Base-by-base conservation (phyloP, 2,113 vertebrate species). In the Origma solitaria region DNA sequence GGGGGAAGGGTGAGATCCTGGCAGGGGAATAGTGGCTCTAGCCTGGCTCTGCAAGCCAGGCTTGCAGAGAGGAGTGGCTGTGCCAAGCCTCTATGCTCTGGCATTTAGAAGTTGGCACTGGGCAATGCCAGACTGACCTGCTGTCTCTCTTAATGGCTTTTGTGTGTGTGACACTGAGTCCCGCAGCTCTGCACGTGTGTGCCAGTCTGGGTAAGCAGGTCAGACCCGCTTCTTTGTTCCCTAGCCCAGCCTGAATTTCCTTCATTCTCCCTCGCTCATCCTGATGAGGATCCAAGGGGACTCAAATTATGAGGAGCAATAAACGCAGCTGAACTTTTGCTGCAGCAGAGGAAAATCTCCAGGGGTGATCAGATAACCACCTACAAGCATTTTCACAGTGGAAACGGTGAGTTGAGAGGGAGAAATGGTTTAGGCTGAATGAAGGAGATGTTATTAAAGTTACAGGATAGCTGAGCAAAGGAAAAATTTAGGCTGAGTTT, bases 91-190 rank as follows among this genome's bases (percentile, higher is more conserved):
- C 25, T 84, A 45, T 79, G 66, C 89, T 75, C 73, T 95, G 82
- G 86, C 90, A 70, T 95, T 97, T 97, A 91, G 90, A 28, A 96
- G 88, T 47, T 91, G 92, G 94, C 57, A 81, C 60, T 42, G 47
- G 71, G 33, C 66, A 35, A 90, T 66, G 95, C 92, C 87, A 96
- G 94, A 94, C 73, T 94, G 95, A 96, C 91, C 92, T 87, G 82
- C 88, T 93, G 95, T 96, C 92, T 96, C 13, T 6, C 83, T 97
- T 97, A 97, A 96, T 93, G 88, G 94, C 88, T 96, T 95, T 90
- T 97, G 64, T 88, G 78, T 93, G 83, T 94, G 86, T 85, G 72
- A 88, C 42, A 82, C 84, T 49, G 94, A 45, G 86, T 97, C 80
- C 81, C 0, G 50, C 62, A 58, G 93, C 68, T 92, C 91, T 54